Conservation (phyloP, 2,113 vertebrate species). For the Willisornis vidua region DNA sequence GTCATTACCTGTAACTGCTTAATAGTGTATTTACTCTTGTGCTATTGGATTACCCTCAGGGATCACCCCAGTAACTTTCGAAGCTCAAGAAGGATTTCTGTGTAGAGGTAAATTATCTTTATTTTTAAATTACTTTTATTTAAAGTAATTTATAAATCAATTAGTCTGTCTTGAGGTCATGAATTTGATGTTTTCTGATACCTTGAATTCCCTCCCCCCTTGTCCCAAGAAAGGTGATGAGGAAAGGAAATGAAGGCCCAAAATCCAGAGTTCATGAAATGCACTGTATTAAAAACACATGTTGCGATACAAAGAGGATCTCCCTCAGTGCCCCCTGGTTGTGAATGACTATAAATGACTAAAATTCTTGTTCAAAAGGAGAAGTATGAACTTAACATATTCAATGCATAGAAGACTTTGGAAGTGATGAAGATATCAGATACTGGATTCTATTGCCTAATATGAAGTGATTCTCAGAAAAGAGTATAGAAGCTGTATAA, state of each 20-base stretch:
- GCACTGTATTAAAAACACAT: conserved; percentile 23
- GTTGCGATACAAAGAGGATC: not conserved
- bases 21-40: conserved; percentile 66
- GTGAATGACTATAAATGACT: not conserved
- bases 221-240: conserved; percentile 57
- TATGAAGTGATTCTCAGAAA: not conserved
- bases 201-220: conserved; percentile 41
- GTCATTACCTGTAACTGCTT: conserved; percentile 72
- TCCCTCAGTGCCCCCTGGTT: not conserved
- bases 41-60: conserved; percentile 62
- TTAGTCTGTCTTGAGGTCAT: conserved; percentile 58
- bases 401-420: not conserved
- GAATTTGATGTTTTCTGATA: conserved; percentile 60
- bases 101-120: conserved; percentile 44
- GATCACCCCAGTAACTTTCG: conserved; percentile 61
- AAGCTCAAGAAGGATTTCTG: conserved; percentile 61
- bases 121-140: conserved; percentile 69
- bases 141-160: conserved; percentile 64
- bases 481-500: not conserved
- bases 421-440: not conserved
- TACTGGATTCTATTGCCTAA: not conserved
- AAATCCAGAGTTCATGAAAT: conserved; percentile 34
- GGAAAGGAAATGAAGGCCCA: conserved; percentile 55
- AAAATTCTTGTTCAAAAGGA: not conserved
- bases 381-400: not conserved